phyloP scores from a whole-genome alignment of 2,113 vertebrate genomes.

The Globicephala melas region DNA sequence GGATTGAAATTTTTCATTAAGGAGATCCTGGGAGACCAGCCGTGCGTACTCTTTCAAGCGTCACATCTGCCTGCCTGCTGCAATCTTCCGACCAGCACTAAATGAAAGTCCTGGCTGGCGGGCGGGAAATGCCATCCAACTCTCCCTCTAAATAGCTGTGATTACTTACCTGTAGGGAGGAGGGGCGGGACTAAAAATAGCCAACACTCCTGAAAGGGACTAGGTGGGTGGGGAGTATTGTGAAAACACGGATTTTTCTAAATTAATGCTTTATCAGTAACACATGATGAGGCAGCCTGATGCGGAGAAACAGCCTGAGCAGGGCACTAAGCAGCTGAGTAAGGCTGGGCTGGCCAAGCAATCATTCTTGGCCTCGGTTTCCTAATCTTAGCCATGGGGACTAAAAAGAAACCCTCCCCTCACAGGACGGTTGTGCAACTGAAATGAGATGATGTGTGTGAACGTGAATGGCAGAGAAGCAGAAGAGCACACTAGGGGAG shows the following conservation, averaged over 20 bases:
- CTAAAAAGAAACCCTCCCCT: background rate
- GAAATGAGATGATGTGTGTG: background rate
- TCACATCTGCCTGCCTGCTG: background rate
- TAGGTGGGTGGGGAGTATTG: background rate
- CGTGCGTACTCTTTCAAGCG: background rate
- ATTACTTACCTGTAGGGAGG: background rate
- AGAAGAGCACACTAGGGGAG: background rate
- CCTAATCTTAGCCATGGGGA: background rate
- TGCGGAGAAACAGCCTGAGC: background rate
- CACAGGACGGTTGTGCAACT: background rate
- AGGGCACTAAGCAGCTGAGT: background rate
- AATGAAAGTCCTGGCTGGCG: background rate
- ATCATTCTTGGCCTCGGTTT: background rate
- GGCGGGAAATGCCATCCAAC: fast-evolving
- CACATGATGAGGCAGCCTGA: background rate
- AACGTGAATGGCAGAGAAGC: background rate
- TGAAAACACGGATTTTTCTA: background rate
- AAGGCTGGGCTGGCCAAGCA: background rate
- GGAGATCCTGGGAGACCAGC: background rate
- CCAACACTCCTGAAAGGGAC: background rate
- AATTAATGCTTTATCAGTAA: background rate
- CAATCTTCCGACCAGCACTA: background rate
- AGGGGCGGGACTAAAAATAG: background rate
- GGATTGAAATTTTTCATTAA: background rate
- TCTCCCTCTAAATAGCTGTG: background rate